Evolutionary conservation across 2,888 invertebrate species (phyloP).

Genomic region (Ligdia adustata): DNA sequence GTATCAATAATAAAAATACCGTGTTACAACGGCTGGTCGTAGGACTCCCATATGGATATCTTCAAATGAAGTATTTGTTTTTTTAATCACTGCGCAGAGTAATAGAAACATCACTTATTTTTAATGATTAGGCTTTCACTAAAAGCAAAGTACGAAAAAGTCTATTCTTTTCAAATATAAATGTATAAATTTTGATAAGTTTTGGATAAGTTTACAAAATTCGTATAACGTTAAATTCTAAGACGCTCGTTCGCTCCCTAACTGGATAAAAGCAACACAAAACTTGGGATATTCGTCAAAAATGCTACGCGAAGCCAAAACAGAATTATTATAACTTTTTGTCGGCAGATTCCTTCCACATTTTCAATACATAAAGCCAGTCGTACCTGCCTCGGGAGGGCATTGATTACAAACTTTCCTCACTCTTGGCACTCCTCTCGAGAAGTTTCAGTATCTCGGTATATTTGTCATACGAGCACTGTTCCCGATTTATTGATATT

Average conservation of each 20-base stretch:
- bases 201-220: no score
- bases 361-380: slow-evolving; percentile 30
- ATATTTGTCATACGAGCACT: slow-evolving; percentile 39
- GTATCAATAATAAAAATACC: no score
- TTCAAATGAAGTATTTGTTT: background rate
- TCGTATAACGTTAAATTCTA: background rate
- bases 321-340: slow-evolving; percentile 32
- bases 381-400: slow-evolving; percentile 35
- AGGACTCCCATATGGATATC: background rate
- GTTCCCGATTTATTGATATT: slow-evolving; percentile 40
- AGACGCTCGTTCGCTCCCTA: background rate
- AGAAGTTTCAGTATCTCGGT: slow-evolving; percentile 38
- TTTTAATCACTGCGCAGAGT: no score
- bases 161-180: no score
- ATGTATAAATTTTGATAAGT: no score
- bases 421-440: slow-evolving; percentile 38
- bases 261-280: background rate
- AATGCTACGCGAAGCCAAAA: slow-evolving; percentile 15
- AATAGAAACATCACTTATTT: no score
- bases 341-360: slow-evolving; percentile 28
- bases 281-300: slow-evolving; percentile 11
- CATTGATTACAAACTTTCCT: slow-evolving; percentile 43
- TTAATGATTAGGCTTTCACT: no score
- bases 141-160: no score
- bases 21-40: no score